These are phyloP conservation scores for Dolichoris vasculosae DNA, from an alignment of 1,140 invertebrate species.

Conservation along the genomic window DNA sequence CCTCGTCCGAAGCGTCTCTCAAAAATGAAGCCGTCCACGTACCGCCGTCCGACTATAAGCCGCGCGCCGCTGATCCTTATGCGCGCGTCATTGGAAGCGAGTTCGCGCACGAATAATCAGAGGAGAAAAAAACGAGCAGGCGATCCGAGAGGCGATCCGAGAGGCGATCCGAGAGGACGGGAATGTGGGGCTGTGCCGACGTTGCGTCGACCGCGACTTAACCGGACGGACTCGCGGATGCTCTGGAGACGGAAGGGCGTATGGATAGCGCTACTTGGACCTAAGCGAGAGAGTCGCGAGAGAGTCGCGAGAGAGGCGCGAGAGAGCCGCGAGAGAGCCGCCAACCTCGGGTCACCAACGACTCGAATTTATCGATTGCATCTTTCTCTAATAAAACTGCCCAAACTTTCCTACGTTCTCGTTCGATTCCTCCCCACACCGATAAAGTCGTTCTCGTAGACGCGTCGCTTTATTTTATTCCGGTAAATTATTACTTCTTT, in stretches of 20 bases:
- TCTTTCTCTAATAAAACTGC: too few species aligned
- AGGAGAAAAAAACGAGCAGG: background rate
- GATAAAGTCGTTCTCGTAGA: too few species aligned
- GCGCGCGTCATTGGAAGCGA: conserved; percentile 40
- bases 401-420: too few species aligned
- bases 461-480: too few species aligned
- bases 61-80: conserved; percentile 14
- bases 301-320: background rate
- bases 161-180: background rate
- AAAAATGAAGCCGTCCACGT: conserved; percentile 43
- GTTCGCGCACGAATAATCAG: conserved; percentile 31
- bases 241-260: background rate
- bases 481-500: too few species aligned
- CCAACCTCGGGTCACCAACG: too few species aligned
- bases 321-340: background rate
- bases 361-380: too few species aligned
- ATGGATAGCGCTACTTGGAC: too few species aligned
- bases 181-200: background rate
- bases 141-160: background rate
- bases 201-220: background rate
- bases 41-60: conserved; percentile 36
- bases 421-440: too few species aligned
- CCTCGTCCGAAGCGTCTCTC: conserved; percentile 12
- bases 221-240: background rate
- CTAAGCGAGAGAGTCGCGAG: background rate